These are phyloP conservation scores for Pseudomyrmex gracilis DNA, from an alignment of 1,140 invertebrate species.

Conservation along the genomic window DNA sequence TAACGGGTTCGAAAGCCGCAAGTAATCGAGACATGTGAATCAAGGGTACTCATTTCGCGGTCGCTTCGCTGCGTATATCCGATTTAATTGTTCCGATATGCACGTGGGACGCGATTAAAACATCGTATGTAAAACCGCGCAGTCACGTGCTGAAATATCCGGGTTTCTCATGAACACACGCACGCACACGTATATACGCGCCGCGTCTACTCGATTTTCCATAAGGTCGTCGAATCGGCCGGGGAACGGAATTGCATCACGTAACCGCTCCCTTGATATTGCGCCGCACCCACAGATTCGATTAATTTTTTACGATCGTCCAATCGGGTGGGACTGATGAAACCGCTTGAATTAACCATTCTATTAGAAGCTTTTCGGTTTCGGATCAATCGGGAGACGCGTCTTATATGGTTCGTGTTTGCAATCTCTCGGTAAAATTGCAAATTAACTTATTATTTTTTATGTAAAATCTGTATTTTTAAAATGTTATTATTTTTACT, in stretches of 20 bases:
- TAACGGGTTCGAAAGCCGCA: constrained; percentile 20
- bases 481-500: too few species aligned
- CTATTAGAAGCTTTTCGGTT: constrained; percentile 58
- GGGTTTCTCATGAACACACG: constrained; percentile 3
- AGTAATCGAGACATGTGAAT: constrained; percentile 35
- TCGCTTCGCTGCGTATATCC: constrained; percentile 19
- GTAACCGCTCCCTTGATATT: constrained; percentile 61
- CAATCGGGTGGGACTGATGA: constrained; percentile 47
- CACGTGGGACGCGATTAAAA: constrained; percentile 47
- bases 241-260: constrained; percentile 55
- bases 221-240: constrained; percentile 50
- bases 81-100: constrained; percentile 51
- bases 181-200: not conserved
- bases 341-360: constrained; percentile 56
- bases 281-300: constrained; percentile 53
- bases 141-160: constrained; percentile 10
- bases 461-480: too few species aligned
- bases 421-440: not conserved
- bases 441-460: not conserved
- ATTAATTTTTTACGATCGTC: constrained; percentile 60
- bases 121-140: constrained; percentile 44
- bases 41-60: constrained; percentile 44
- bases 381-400: not conserved
- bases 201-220: constrained; percentile 47
- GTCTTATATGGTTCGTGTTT: constrained; percentile 16